Conservation (phyloP, 2,113 vertebrate genomes). For the Nesogale talazaci region DNA sequence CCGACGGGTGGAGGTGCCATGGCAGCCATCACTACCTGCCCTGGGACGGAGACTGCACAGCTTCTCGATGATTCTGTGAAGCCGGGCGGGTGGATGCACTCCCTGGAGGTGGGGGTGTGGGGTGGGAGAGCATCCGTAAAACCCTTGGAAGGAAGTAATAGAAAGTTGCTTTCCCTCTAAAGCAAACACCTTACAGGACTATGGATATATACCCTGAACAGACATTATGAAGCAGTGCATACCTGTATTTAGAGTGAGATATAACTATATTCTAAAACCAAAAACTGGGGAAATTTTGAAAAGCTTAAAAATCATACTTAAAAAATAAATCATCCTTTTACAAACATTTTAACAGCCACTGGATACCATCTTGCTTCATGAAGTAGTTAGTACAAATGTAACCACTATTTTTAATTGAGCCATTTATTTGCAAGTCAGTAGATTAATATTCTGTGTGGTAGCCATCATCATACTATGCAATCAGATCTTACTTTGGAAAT, state of each 20-base stretch:
- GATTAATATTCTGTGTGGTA: not conserved
- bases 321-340: no score
- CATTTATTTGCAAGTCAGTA: not conserved
- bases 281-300: conserved; percentile 61
- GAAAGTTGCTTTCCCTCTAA: not conserved
- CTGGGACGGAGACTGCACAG: not conserved
- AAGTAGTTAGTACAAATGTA: not conserved
- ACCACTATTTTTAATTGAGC: no score
- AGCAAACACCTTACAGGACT: not conserved
- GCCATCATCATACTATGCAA: not conserved
- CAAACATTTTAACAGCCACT: conserved; percentile 27
- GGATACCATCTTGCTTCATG: conserved; percentile 36
- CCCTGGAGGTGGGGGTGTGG: not conserved
- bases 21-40: not conserved
- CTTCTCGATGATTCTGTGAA: not conserved
- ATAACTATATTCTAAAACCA: conserved; percentile 46
- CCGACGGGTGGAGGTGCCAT: not conserved
- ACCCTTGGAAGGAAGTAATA: not conserved
- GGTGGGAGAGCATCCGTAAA: not conserved
- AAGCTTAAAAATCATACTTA: conserved; percentile 43
- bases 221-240: not conserved
- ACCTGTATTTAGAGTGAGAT: conserved; percentile 31
- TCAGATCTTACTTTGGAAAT: not conserved
- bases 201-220: not conserved
- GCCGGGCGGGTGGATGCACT: not conserved